These are phyloP conservation scores for Congeria kusceri DNA, from an alignment of 2,888 invertebrate species.

Conservation along the genomic window DNA sequence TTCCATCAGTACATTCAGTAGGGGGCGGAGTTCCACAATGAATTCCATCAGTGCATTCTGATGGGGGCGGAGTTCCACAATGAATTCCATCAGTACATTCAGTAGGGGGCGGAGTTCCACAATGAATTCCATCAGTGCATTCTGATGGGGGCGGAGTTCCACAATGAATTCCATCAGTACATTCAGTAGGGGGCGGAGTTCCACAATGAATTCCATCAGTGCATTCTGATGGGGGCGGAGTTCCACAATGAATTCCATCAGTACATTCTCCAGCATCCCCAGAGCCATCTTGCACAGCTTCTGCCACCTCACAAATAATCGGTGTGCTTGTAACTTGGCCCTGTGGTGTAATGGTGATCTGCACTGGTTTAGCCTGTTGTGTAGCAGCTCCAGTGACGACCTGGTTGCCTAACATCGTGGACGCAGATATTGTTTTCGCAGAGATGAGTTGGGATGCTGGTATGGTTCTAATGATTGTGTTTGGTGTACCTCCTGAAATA, in stretches of 20 bases:
- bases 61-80: conserved; percentile 63
- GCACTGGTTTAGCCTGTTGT: conserved; percentile 74
- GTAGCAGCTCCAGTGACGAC: conserved; percentile 72
- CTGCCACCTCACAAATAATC: conserved; percentile 49
- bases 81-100: conserved; percentile 67
- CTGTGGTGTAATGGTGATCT: conserved; percentile 78
- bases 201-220: conserved; percentile 52
- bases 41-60: conserved; percentile 63
- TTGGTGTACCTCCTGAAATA: conserved; percentile 52
- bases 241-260: conserved; percentile 70
- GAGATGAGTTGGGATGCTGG: conserved; percentile 63
- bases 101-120: conserved; percentile 52
- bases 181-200: conserved; percentile 47
- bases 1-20: conserved; percentile 45
- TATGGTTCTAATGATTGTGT: conserved; percentile 67
- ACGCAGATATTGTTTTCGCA: conserved; percentile 53
- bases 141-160: conserved; percentile 54
- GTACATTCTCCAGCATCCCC: conserved; percentile 31
- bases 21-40: conserved; percentile 64
- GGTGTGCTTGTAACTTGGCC: conserved; percentile 89
- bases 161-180: conserved; percentile 34
- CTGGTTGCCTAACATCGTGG: conserved; percentile 61
- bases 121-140: conserved; percentile 57
- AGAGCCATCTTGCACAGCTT: conserved; percentile 29
- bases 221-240: conserved; percentile 51